Percentiles rank a stretch among this genome's conserved stretches.
Evolutionary conservation across 2,113 vertebrate species (phyloP).

Genomic region (Hylia prasina): DNA sequence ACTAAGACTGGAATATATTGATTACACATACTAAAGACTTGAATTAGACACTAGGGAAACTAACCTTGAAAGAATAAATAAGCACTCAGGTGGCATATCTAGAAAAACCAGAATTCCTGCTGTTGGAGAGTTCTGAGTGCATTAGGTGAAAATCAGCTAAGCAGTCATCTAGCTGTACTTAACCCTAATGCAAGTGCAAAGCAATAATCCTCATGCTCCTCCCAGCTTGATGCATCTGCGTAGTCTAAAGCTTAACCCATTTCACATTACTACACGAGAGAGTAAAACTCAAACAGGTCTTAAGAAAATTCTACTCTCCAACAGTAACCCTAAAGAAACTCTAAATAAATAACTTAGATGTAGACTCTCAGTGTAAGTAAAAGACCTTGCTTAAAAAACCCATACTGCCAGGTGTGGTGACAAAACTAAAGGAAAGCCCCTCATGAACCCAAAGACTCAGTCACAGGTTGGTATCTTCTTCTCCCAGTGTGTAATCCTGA

Average conservation of each 20-base stretch:
- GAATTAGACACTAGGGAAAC: not conserved
- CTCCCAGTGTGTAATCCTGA: not conserved
- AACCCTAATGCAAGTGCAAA: not conserved
- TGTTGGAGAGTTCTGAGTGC: not conserved
- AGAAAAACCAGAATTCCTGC: not conserved
- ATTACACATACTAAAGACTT: not conserved
- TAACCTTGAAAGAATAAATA: not conserved
- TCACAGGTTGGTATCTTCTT: not conserved
- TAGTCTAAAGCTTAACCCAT: not conserved
- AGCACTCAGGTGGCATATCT: not conserved
- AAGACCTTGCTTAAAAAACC: not conserved
- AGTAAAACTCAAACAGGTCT: not conserved
- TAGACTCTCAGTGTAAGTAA: not conserved
- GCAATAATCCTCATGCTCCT: not conserved
- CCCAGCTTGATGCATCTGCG: not conserved
- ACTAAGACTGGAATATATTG: not conserved
- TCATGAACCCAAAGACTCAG: not conserved
- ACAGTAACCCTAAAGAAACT: not conserved
- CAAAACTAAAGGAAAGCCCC: not conserved
- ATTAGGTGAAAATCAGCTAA: not conserved
- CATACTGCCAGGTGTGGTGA: not conserved
- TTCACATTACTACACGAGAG: not conserved
- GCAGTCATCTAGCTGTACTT: not conserved
- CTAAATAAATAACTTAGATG: not conserved
- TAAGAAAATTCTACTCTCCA: not conserved